Conservation (phyloP, 2,113 vertebrate genomes). For the Salvelinus alpinus region DNA sequence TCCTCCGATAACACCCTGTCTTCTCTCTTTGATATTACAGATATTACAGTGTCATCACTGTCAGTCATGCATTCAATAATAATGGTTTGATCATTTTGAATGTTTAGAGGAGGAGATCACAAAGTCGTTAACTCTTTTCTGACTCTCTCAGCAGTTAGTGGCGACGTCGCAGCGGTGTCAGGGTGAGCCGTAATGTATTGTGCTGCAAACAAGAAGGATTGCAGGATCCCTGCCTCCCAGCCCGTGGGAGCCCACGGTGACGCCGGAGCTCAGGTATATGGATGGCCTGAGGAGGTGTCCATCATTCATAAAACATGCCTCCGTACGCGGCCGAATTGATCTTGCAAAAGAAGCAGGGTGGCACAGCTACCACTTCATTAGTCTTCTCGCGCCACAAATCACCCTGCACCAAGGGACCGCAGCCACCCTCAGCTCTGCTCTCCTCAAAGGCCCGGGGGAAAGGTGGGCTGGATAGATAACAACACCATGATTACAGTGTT, state of each 20-base stretch:
- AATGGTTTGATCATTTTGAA: slow-evolving; percentile 21
- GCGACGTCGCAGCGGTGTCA: slow-evolving; percentile 30
- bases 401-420: slow-evolving; percentile 39
- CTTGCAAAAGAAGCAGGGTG: slow-evolving; percentile 82
- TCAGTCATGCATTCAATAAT: slow-evolving; percentile 7
- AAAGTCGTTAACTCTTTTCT: slow-evolving; percentile 51
- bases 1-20: slow-evolving; percentile 42
- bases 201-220: slow-evolving; percentile 78
- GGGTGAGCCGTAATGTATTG: slow-evolving; percentile 71
- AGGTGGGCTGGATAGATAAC: slow-evolving; percentile 30
- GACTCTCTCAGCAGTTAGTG: slow-evolving; percentile 49
- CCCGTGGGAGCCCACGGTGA: slow-evolving; percentile 54
- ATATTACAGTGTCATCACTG: slow-evolving; percentile 11
- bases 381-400: slow-evolving; percentile 79
- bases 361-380: slow-evolving; percentile 82
- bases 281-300: slow-evolving; percentile 81
- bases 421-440: background rate
- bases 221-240: slow-evolving; percentile 72
- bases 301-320: slow-evolving; percentile 82
- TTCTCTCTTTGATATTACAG: slow-evolving; percentile 9
- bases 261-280: slow-evolving; percentile 36
- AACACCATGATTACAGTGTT: slow-evolving; percentile 45
- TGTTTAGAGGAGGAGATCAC: slow-evolving; percentile 52
- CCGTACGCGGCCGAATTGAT: slow-evolving; percentile 77
- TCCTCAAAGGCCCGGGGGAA: slow-evolving; percentile 1